Percentiles rank a stretch among this genome's conserved stretches.
Evolutionary conservation across 2,113 vertebrate genomes (phyloP).

Genomic region (Meleagris gallopavo): DNA sequence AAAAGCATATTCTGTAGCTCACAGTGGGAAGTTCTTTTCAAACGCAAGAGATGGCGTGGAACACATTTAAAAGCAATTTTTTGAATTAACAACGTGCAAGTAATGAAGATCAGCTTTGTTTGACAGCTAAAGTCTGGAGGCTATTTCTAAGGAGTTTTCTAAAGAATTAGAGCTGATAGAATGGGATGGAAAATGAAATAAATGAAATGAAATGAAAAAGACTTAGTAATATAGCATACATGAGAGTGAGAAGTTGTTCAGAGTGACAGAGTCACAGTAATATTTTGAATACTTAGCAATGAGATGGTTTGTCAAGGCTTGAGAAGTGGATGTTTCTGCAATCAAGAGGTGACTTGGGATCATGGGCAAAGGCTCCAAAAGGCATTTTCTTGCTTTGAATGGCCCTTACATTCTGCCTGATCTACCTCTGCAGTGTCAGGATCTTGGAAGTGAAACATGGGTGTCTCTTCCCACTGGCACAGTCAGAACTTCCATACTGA

Average conservation of each 20-base stretch:
- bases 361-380: background rate
- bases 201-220: background rate
- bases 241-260: background rate
- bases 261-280: background rate
- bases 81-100: background rate
- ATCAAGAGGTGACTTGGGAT: background rate
- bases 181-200: background rate
- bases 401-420: background rate
- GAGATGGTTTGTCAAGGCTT: background rate
- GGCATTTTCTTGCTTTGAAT: background rate
- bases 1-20: background rate
- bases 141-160: background rate
- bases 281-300: background rate
- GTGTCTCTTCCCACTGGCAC: background rate
- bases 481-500: rapidly evolving
- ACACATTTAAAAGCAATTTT: background rate
- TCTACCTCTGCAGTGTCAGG: background rate
- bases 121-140: background rate
- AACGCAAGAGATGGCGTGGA: background rate
- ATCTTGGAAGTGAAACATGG: background rate
- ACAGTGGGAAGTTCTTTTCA: background rate
- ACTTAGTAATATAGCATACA: background rate
- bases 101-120: background rate
- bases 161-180: background rate
- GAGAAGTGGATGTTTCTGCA: background rate